Conservation (phyloP, 2,113 vertebrate genomes). For the Heptranchias perlo region DNA sequence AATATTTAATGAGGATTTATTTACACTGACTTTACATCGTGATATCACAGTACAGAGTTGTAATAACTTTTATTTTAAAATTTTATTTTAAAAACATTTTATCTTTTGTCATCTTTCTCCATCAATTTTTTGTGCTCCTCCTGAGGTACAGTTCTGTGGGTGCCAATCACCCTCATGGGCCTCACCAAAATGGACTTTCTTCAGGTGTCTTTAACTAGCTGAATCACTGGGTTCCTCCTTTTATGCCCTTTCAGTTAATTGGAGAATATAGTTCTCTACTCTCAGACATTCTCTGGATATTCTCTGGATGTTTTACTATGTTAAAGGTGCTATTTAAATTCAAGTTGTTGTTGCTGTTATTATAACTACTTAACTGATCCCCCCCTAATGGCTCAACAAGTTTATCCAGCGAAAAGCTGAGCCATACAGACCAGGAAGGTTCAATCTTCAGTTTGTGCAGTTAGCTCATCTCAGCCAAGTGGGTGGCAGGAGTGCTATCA, state of each 20-base stretch:
- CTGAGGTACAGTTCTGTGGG: background rate
- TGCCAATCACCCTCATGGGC: background rate
- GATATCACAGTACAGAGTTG: background rate
- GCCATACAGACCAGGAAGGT: background rate
- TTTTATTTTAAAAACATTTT: background rate
- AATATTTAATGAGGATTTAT: background rate
- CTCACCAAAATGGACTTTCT: background rate
- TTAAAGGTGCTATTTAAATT: no score
- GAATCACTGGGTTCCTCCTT: no score
- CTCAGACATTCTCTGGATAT: no score
- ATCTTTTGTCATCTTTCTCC: background rate
- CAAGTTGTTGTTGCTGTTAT: no score
- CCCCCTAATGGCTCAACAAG: background rate
- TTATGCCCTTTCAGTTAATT: no score
- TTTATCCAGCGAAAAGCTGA: background rate
- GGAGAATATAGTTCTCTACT: no score
- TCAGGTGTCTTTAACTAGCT: background rate
- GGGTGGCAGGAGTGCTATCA: no score
- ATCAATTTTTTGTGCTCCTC: background rate
- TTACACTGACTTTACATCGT: background rate
- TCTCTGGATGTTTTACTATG: no score
- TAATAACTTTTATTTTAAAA: background rate
- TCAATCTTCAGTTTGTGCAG: background rate
- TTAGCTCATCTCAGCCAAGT: background rate
- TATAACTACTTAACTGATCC: no score